Percentiles rank a stretch among this genome's conserved stretches.
These are phyloP conservation scores for Menidia menidia DNA, from an alignment of 2,797 vertebrate genomes.

Conservation along the genomic window DNA sequence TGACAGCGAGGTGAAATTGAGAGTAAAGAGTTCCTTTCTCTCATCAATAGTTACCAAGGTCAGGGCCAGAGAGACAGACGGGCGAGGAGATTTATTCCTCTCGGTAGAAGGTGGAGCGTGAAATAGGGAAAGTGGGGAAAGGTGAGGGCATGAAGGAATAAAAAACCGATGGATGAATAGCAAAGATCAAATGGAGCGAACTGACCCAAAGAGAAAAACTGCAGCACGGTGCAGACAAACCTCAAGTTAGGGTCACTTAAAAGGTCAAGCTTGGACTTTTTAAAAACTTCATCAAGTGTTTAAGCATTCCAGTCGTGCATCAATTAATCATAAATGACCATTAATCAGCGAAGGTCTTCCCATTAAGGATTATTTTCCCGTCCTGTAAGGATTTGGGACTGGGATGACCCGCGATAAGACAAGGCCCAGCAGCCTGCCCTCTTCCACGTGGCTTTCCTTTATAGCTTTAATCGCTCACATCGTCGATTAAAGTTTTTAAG, in stretches of 20 bases:
- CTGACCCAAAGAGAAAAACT: not conserved
- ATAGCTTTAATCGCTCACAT: conserved; percentile 41
- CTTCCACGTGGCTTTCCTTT: conserved; percentile 24
- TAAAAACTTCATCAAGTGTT: conserved; percentile 25
- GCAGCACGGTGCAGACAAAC: not conserved
- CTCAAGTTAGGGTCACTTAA: not conserved
- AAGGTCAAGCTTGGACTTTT: conserved; percentile 21
- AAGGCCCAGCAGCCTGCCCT: conserved; percentile 32
- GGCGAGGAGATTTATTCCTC: conserved; percentile 56
- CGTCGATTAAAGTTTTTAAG: conserved; percentile 35
- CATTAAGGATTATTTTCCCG: conserved; percentile 59
- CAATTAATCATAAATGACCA: conserved; percentile 30
- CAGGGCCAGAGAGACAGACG: conserved; percentile 55
- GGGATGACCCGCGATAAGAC: conserved; percentile 50
- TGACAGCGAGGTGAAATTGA: conserved; percentile 57
- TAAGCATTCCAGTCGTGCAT: conserved; percentile 16
- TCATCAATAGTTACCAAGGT: conserved; percentile 74
- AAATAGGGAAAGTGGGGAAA: conserved; percentile 32
- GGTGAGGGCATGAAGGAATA: conserved; percentile 23
- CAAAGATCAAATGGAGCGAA: conserved; percentile 14
- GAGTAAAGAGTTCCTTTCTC: conserved; percentile 61
- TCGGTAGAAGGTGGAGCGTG: conserved; percentile 44
- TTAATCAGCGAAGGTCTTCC: conserved; percentile 27
- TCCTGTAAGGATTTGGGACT: conserved; percentile 39
- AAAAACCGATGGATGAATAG: conserved; percentile 21